A percentile compares a stretch with the other conserved stretches of the same genome.
Conservation (phyloP, 2,888 invertebrate species). For the Orchesella flavescens region DNA sequence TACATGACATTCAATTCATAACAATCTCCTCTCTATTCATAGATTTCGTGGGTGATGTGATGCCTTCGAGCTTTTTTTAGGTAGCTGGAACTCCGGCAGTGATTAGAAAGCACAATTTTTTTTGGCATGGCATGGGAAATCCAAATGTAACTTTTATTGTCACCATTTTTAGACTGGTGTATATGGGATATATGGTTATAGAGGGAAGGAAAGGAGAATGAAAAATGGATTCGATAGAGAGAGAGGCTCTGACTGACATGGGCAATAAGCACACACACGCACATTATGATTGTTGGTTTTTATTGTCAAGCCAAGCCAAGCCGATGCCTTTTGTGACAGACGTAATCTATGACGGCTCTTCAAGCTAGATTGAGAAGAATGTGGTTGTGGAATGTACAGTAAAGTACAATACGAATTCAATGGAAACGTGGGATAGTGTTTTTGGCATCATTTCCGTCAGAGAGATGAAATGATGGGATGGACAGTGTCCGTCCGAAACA, state of each 20-base stretch:
- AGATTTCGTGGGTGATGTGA: no score
- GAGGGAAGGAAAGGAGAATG: background rate
- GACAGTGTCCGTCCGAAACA: no score
- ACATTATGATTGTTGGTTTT: background rate
- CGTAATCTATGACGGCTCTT: no score
- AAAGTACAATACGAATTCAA: no score
- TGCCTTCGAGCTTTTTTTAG: no score
- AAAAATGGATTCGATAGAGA: conserved; percentile 16
- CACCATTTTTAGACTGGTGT: conserved; percentile 34
- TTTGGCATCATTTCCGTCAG: no score
- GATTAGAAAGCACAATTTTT: conserved; percentile 12
- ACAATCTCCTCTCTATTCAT: conserved; percentile 2
- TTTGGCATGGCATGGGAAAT: conserved; percentile 2
- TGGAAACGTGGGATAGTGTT: no score
- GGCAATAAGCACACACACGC: background rate
- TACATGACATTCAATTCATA: conserved; percentile 13
- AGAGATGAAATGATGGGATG: no score
- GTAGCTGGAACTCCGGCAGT: background rate
- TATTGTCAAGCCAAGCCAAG: background rate
- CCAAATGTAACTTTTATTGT: conserved; percentile 11
- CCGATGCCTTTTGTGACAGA: no score
- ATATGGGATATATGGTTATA: no score
- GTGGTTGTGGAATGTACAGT: no score
- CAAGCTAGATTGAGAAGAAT: no score
- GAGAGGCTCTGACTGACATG: background rate